Conservation (phyloP, 2,113 vertebrate species). For the Ellobius talpinus region DNA sequence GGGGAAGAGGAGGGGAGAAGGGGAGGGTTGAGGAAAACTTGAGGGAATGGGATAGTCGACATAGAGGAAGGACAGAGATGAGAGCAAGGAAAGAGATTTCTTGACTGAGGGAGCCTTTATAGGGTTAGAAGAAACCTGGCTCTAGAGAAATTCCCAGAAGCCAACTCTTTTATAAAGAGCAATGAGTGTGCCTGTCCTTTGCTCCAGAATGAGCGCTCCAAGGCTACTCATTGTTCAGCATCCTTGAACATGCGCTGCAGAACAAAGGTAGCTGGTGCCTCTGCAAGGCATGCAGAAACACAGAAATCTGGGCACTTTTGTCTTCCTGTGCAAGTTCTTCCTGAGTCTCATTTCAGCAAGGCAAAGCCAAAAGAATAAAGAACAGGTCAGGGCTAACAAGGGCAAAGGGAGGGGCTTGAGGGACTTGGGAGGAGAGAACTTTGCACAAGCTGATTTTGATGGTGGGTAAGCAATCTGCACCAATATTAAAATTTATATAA, state of each 20-base stretch:
- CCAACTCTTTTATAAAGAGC: background rate
- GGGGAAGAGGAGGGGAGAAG: no score
- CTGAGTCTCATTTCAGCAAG: background rate
- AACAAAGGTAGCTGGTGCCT: background rate
- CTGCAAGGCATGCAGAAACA: background rate
- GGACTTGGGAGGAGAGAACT: background rate
- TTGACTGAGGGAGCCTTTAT: no score
- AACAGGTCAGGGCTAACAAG: background rate
- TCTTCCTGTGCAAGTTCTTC: background rate
- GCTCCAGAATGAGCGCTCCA: background rate
- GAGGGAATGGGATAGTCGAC: no score
- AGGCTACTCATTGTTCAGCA: background rate
- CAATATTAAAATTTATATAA: background rate
- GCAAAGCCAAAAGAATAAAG: background rate
- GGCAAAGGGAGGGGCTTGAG: background rate
- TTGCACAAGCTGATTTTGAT: conserved; percentile 1
- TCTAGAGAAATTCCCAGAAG: background rate
- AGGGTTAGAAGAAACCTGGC: no score
- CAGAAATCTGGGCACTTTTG: background rate
- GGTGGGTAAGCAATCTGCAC: background rate
- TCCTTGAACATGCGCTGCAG: background rate
- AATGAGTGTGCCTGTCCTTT: background rate
- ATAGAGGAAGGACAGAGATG: no score
- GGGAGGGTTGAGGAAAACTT: no score
- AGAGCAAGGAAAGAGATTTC: no score